These are phyloP conservation scores for Trinectes maculatus DNA, from an alignment of 2,113 vertebrate species.

Conservation along the genomic window DNA sequence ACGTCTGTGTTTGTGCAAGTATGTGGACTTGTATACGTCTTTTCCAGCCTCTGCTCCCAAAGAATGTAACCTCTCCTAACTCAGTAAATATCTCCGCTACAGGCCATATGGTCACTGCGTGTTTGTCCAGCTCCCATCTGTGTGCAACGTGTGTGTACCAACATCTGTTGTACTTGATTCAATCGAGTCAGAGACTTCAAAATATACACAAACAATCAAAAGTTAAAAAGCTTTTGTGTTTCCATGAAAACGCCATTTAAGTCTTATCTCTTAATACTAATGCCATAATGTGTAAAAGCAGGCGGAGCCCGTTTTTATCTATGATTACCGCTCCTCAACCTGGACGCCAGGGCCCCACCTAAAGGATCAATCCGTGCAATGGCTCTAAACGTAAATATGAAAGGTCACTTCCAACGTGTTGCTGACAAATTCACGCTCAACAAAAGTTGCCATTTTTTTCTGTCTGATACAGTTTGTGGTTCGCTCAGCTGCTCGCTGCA, in stretches of 20 bases:
- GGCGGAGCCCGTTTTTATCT: too few relatives aligned
- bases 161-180: slow-evolving; percentile 1
- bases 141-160: slow-evolving; percentile 19
- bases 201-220: not conserved
- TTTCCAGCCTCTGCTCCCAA: slow-evolving; percentile 14
- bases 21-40: slow-evolving; percentile 26
- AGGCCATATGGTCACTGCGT: slow-evolving; percentile 32
- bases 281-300: too few relatives aligned
- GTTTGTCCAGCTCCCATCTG: slow-evolving; percentile 28
- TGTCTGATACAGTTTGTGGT: slow-evolving; percentile 12
- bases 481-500: slow-evolving; percentile 17
- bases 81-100: slow-evolving; percentile 12
- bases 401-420: too few relatives aligned
- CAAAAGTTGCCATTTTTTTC: too few relatives aligned
- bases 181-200: not conserved
- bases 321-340: too few relatives aligned
- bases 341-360: too few relatives aligned
- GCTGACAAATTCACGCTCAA: too few relatives aligned
- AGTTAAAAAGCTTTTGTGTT: too few relatives aligned
- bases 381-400: too few relatives aligned
- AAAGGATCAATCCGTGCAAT: too few relatives aligned
- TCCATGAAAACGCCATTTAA: too few relatives aligned
- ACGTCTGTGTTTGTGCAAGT: slow-evolving; percentile 11
- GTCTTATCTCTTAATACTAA: too few relatives aligned
- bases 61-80: slow-evolving; percentile 29